phyloP scores from a whole-genome alignment of 2,113 vertebrate genomes.

The Anas platyrhynchos region DNA sequence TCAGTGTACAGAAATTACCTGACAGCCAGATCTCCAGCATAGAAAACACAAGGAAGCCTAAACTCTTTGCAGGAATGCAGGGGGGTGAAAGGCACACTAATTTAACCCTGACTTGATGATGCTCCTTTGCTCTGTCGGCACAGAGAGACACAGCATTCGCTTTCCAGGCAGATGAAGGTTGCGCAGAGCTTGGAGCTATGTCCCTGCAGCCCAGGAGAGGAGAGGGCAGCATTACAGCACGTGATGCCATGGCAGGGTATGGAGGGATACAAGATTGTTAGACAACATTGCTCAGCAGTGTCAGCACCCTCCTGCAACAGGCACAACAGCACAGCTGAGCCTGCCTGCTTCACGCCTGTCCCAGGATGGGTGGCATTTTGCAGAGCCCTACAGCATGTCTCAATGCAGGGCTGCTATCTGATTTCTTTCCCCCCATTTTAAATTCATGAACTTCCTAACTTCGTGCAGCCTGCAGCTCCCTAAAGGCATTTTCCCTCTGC shows the following conservation, averaged over 20 bases:
- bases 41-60: not conserved
- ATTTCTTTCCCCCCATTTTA: not conserved
- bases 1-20: not conserved
- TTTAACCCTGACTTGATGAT: not conserved
- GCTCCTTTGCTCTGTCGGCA: accelerated
- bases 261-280: too few species aligned
- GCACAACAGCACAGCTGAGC: not conserved
- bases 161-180: not conserved
- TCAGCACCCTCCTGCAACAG: not conserved
- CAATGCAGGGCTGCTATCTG: not conserved
- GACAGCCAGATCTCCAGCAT: not conserved
- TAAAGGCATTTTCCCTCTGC: not conserved
- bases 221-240: accelerated
- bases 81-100: accelerated
- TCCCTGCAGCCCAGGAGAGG: accelerated
- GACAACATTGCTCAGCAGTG: accelerated
- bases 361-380: not conserved
- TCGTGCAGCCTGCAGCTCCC: not conserved
- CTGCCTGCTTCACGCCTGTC: not conserved
- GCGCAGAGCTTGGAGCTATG: not conserved
- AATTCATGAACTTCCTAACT: not conserved
- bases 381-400: not conserved
- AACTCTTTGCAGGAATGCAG: not conserved
- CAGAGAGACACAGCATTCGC: accelerated
- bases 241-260: accelerated